phyloP scores from a whole-genome alignment of 2,797 vertebrate species.

The Holocentrus rufus region DNA sequence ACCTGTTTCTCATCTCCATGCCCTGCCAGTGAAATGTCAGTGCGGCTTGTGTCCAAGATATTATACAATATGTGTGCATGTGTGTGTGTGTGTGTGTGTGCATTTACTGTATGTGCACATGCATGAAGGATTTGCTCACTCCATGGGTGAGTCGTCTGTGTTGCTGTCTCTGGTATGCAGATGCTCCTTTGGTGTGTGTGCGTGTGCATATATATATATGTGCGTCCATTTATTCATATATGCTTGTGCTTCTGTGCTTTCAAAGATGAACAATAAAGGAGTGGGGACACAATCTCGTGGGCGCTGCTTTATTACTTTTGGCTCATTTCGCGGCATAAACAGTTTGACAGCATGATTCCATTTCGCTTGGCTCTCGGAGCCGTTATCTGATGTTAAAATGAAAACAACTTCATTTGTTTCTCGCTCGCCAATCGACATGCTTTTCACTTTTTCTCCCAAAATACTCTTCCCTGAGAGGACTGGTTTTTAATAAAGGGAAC shows the following conservation, averaged over 20 bases:
- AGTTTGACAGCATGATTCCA: conserved; percentile 57
- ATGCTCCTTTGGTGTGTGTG: conserved; percentile 52
- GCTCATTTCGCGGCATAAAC: conserved; percentile 63
- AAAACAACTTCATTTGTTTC: conserved; percentile 49
- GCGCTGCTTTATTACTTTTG: conserved; percentile 59
- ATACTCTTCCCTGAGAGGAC: neutral
- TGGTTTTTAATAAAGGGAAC: conserved; percentile 25
- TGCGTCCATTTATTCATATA: conserved; percentile 27
- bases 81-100: conserved; percentile 32
- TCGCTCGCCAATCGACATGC: conserved; percentile 16
- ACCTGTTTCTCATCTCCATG: conserved; percentile 53
- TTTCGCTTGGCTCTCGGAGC: conserved; percentile 34
- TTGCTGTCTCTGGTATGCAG: conserved; percentile 25
- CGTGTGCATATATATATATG: conserved; percentile 20
- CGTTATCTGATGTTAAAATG: conserved; percentile 46
- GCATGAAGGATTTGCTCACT: conserved; percentile 15
- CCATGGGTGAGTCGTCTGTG: neutral
- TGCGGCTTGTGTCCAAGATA: conserved; percentile 16
- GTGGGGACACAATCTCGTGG: conserved; percentile 53
- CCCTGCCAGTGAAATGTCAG: conserved; percentile 34
- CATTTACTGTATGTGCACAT: conserved; percentile 23
- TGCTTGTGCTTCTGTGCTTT: conserved; percentile 54
- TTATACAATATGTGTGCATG: conserved; percentile 22
- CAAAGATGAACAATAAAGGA: conserved; percentile 58
- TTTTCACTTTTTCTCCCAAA: conserved; percentile 24